phyloP scores from a whole-genome alignment of 2,797 vertebrate species.

The Prunella strophiata region DNA sequence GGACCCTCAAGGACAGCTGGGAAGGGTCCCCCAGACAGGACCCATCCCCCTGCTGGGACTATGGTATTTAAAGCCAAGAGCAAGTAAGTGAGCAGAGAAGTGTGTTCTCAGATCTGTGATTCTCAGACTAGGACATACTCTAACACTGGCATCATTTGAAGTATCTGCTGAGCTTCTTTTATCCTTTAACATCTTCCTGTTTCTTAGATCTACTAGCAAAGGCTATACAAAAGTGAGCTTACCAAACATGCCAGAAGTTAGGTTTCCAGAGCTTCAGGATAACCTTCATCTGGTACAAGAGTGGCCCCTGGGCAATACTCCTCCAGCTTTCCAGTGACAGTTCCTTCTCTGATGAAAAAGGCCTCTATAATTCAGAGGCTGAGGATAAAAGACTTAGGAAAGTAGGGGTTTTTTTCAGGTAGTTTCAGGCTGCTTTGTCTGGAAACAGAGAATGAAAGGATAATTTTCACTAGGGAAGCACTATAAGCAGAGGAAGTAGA shows the following conservation, averaged over 20 bases:
- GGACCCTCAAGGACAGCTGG: fast-evolving
- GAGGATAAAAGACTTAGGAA: neutral
- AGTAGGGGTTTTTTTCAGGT: neutral
- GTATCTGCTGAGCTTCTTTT: neutral
- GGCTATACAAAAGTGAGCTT: neutral
- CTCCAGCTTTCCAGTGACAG: neutral
- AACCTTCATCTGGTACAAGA: neutral
- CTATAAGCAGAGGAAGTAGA: constrained; percentile 9
- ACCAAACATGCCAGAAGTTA: neutral
- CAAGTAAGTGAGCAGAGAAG: neutral
- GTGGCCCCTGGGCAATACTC: neutral
- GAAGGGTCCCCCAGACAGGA: neutral
- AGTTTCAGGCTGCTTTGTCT: constrained; percentile 24
- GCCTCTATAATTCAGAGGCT: neutral
- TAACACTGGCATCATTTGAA: neutral
- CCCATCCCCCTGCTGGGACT: fast-evolving
- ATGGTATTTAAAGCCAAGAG: neutral
- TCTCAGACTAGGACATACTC: neutral
- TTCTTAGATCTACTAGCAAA: neutral
- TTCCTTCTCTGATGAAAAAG: constrained; percentile 15
- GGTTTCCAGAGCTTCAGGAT: neutral
- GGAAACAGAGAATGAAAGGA: neutral
- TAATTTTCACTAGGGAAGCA: neutral
- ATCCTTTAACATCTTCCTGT: neutral
- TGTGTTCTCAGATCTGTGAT: neutral